phyloP scores from a whole-genome alignment of 1,140 invertebrate species.

The Aphelinus certus region DNA sequence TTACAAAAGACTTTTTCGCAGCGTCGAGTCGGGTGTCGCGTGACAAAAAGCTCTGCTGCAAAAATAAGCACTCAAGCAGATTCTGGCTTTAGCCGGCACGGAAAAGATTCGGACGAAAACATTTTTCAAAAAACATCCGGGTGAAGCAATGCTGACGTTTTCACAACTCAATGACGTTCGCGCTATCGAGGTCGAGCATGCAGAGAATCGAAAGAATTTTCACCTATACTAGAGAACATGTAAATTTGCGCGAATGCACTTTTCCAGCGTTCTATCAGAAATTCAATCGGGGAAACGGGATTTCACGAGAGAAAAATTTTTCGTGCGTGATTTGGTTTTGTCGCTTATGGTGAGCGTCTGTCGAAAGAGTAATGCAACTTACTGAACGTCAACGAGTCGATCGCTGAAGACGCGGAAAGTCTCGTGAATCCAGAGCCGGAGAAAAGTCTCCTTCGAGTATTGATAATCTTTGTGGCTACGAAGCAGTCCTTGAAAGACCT shows the following conservation, averaged over 20 bases:
- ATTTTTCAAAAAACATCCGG: no score
- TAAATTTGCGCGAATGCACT: neutral
- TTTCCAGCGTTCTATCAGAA: constrained; percentile 1
- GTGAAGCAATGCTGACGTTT: no score
- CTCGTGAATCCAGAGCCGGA: constrained; percentile 86
- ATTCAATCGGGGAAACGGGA: neutral
- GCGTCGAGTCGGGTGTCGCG: no score
- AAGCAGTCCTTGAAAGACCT: constrained; percentile 80
- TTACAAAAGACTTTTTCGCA: no score
- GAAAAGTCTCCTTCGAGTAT: constrained; percentile 74
- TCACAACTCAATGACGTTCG: no score
- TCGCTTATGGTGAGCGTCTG: neutral
- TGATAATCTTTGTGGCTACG: constrained; percentile 79
- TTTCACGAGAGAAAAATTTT: constrained; percentile 6
- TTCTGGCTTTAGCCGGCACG: no score
- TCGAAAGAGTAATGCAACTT: constrained; percentile 43
- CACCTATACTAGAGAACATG: no score
- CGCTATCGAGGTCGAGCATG: no score
- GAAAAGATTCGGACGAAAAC: no score
- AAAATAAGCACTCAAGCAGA: no score
- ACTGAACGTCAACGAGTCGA: constrained; percentile 80
- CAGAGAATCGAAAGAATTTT: no score
- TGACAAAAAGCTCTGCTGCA: no score
- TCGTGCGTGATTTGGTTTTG: neutral
- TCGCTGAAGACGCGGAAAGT: constrained; percentile 84